Evolutionary conservation across 2,797 vertebrate species (phyloP), one percentile per base, ranked within the genome.

Genomic region (Scolopax bukidnonensis): DNA sequence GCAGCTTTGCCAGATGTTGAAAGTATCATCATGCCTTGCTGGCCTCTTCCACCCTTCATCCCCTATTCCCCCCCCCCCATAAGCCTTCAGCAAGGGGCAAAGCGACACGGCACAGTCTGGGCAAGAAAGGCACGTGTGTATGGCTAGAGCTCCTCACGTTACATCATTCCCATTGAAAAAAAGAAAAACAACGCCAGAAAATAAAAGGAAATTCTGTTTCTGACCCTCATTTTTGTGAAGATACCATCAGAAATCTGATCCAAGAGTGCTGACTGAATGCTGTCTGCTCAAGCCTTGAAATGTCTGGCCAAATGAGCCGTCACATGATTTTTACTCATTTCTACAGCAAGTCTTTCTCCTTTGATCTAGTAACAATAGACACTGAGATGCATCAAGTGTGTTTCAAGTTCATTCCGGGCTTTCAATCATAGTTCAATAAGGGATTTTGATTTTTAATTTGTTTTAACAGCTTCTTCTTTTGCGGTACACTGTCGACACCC

Each of bases 161-260:
- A 93, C 86, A 90, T n/a, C 67, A 54, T 11, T 79, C 41, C 38
- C 45, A 67, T 0, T 38, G 15, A 32, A 23, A 3, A 4, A 6
- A 6, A 24, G 8, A 32, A 10, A 19, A 25, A 13, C 3, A 7
- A 7, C n/a, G 7, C 19, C 50, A 57, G 11, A 59, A 63, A 69
- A 77, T 5, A 61, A 90, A 87, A 89, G 57, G 38, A 89, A 97
- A 95, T 83, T 92, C 87, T 91, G 41, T 73, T 93, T 92, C 84
- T 95, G 74, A 87, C 59, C 93, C 82, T 70, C 75, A 51, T 71
- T 88, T 80, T 89, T 87, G 71, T 92, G 77, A 79, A 95, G 87
- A 96, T 92, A 95, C 45, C 51, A 95, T 95, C 94, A 93, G 95
- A 95, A 96, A 96, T 68, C 79, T 6, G 93, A 96, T 88, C 93